Evolutionary conservation across 2,113 vertebrate species (phyloP), one percentile per base, ranked within the genome.

Genomic region (Charadrius vociferus): DNA sequence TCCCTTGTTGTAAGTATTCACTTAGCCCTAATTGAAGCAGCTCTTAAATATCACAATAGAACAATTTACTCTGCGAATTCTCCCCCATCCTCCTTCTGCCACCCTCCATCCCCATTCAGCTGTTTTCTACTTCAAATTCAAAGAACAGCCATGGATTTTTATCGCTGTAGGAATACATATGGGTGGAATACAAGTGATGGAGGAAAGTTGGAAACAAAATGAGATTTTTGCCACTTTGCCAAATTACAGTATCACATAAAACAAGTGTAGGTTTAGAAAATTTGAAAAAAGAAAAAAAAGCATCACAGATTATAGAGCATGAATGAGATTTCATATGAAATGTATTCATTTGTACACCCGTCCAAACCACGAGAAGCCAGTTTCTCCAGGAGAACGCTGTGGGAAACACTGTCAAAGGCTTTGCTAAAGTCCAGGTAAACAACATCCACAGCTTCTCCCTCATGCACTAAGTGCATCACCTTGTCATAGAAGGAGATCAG

Each of bases 21-120:
- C 66, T 96, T 84, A 92, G 66, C 41, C 70, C 24, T 96, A 94
- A 96, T 58, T 96, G 86, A 97, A 95, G 86, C 65, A 88, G 86
- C 95, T 87, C 87, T 97, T 92, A 84, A 94, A 94, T 78, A 91
- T 53, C 74, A 90, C 62, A 97, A 88, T 9, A 93, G 75, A 86
- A 72, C 50, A 82, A 59, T 94, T 84, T n/a, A 74, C 39, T 90
- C 53, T n/a, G 58, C 74, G 87, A 83, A 95, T 37, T 87, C 65
- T 81, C 21, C 71, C 73, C 66, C 68, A 56, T 53, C 30, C 19
- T 94, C 41, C 58, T 86, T 41, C 52, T 30, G 8, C 77, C 93
- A 75, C 7, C 63, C 20, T 53, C 41, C 29, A 47, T 93, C n/a
- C 45, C 18, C 23, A 58, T 95, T 91, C 93, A 95, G 94, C 59